Percentiles rank a stretch among this genome's conserved stretches.
Conservation (phyloP, 2,888 invertebrate genomes). For the Achlya flavicornis region DNA sequence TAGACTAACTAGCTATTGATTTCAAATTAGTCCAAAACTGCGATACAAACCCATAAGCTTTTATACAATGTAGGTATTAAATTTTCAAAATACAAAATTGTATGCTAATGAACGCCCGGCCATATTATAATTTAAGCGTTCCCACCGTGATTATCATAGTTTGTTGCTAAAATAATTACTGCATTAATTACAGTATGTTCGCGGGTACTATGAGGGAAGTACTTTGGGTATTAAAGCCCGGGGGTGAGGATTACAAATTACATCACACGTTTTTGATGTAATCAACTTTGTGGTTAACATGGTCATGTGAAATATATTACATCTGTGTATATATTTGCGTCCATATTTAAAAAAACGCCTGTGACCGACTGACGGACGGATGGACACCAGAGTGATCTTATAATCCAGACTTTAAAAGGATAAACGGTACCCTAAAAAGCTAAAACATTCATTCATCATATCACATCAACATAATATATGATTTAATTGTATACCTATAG, state of each 20-base stretch:
- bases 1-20: neutral
- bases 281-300: neutral
- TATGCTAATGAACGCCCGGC: constrained; percentile 1
- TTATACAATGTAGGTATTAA: neutral
- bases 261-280: neutral
- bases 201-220: neutral
- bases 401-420: too few relatives aligned
- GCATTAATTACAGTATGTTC: neutral
- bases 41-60: neutral
- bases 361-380: too few relatives aligned
- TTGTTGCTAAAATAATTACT: constrained; percentile 4
- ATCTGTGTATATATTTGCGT: too few relatives aligned
- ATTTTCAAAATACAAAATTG: neutral
- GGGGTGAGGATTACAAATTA: constrained; percentile 1
- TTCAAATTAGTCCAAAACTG: neutral
- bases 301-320: neutral
- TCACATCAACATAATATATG: too few relatives aligned
- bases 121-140: constrained; percentile 1
- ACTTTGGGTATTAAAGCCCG: neutral
- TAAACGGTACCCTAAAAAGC: too few relatives aligned
- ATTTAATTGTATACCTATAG: too few relatives aligned
- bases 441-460: too few relatives aligned
- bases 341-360: too few relatives aligned
- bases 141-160: constrained; percentile 4
- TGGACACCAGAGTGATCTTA: too few relatives aligned